These are phyloP conservation scores for Plebejus anna DNA, from an alignment of 2,888 invertebrate species.

Conservation along the genomic window DNA sequence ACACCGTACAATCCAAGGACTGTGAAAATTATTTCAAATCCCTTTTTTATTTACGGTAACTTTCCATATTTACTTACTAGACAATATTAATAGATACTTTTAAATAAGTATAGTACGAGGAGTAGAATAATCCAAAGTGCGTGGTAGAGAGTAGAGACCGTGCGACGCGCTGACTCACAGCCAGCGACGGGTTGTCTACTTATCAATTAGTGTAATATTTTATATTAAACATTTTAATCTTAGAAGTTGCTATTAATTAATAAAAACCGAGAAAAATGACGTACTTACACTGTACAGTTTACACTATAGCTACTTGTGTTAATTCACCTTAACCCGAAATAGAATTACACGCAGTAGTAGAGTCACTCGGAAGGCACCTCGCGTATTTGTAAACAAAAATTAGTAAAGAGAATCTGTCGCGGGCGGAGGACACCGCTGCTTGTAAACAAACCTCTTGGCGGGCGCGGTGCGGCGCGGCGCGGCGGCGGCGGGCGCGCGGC, in stretches of 20 bases:
- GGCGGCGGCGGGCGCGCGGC: conserved; percentile 40
- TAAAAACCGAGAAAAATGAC: too few species aligned
- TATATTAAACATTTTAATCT: too few species aligned
- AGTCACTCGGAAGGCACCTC: not conserved
- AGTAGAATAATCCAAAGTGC: not conserved
- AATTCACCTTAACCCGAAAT: not conserved
- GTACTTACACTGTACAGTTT: too few species aligned
- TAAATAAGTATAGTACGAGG: too few species aligned
- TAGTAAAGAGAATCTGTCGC: conserved; percentile 4
- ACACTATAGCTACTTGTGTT: too few species aligned
- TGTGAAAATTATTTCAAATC: too few species aligned
- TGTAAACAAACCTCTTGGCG: conserved; percentile 53
- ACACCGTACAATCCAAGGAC: too few species aligned
- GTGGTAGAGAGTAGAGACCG: not conserved
- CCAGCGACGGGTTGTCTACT: not conserved
- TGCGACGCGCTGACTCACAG: not conserved
- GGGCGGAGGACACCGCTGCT: conserved; percentile 37
- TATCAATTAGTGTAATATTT: not conserved
- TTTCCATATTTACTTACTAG: too few species aligned
- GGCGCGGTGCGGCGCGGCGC: conserved; percentile 46
- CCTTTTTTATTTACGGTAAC: too few species aligned
- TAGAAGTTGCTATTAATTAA: too few species aligned
- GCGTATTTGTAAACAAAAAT: conserved; percentile 30
- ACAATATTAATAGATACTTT: too few species aligned
- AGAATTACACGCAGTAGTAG: not conserved